Conservation (phyloP, 2,113 vertebrate genomes). For the Pterophyllum scalare region DNA sequence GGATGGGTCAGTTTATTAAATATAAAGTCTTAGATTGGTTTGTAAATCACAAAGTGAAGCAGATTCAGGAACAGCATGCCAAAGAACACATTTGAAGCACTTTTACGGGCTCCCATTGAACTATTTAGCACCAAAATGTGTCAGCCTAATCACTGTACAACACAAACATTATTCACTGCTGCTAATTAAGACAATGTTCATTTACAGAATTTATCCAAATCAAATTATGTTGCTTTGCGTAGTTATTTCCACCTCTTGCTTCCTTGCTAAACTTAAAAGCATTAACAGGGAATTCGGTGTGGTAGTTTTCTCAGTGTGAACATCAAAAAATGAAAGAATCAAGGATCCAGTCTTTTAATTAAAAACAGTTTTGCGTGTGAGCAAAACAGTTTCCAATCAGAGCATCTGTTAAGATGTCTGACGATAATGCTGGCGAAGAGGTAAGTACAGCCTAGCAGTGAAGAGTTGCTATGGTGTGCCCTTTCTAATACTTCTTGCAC, state of each 20-base stretch:
- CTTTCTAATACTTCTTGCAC: slow-evolving; percentile 7
- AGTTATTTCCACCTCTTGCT: background rate
- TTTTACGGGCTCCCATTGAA: background rate
- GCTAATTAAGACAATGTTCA: background rate
- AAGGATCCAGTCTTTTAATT: slow-evolving; percentile 46
- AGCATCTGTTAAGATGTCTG: slow-evolving; percentile 1
- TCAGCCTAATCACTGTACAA: background rate
- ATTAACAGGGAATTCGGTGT: background rate
- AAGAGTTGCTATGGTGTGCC: background rate
- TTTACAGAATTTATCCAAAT: background rate
- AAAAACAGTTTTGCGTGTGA: slow-evolving; percentile 17
- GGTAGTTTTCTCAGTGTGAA: background rate
- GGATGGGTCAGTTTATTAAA: slow-evolving; percentile 8
- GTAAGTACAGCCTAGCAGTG: background rate
- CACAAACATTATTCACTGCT: background rate
- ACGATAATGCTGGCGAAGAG: slow-evolving; percentile 17
- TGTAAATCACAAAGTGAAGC: background rate
- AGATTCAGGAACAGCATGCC: background rate
- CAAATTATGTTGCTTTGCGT: background rate
- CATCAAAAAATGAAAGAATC: background rate
- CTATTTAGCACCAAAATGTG: background rate
- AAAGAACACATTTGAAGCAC: background rate
- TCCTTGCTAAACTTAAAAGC: background rate
- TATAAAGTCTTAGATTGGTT: background rate
- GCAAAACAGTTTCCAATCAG: slow-evolving; percentile 24